Percentiles rank a stretch among this genome's conserved stretches.
Evolutionary conservation across 2,113 vertebrate genomes (phyloP).

Genomic region (Centropus bengalensis): DNA sequence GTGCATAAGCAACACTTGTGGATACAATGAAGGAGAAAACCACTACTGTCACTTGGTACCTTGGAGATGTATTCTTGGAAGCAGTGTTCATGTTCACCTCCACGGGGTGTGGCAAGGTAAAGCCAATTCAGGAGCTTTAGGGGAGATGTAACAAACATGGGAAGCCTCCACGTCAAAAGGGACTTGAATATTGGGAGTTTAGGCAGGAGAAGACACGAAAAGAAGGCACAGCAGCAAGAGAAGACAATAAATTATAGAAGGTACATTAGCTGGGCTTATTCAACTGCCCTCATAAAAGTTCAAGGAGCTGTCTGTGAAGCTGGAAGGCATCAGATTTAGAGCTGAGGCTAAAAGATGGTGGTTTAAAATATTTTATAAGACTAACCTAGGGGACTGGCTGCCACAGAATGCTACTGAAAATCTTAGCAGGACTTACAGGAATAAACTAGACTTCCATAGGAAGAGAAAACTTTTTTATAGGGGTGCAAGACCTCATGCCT

Average conservation of each 20-base stretch:
- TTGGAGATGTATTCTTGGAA: not conserved
- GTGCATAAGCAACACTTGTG: not conserved
- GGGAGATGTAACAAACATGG: not conserved
- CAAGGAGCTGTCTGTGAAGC: not conserved
- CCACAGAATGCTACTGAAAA: not conserved
- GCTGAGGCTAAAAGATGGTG: accelerated
- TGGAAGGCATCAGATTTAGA: not conserved
- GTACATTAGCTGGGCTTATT: not conserved
- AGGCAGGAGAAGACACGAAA: not conserved
- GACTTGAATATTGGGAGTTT: not conserved
- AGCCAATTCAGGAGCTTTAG: not conserved
- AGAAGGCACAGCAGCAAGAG: not conserved
- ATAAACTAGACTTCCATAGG: not conserved
- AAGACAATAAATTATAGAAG: not conserved
- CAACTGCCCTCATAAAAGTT: not conserved
- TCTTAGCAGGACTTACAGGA: not conserved
- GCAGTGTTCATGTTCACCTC: not conserved
- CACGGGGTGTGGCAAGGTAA: not conserved
- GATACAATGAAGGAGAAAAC: not conserved
- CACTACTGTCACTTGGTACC: not conserved
- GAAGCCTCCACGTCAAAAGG: not conserved
- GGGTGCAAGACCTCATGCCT: not conserved
- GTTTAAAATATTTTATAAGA: not conserved
- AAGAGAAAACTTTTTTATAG: not conserved
- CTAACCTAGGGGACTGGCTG: not conserved